Base-by-base conservation (phyloP, 2,888 invertebrate genomes). In the Drepanosiphum platanoidis region DNA sequence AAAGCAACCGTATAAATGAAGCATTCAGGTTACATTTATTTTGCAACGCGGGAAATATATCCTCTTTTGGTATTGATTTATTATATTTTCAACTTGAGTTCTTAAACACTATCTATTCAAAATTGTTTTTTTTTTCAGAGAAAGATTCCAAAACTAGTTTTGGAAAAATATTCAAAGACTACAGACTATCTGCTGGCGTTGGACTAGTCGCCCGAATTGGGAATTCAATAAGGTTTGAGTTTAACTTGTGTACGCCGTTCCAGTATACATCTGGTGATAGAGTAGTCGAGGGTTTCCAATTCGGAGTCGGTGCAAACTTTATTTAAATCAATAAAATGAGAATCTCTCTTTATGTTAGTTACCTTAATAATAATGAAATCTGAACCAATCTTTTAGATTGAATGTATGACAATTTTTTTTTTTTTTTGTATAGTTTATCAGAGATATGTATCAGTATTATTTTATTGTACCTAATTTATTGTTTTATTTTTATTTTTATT, bases 281-380 rank as follows among this genome's bases (percentile, higher is more conserved):
- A 88, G 88, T 92, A 83, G 91, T 92, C 80, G 92, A 92, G 87
- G 95, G 95, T 70, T 92, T 96, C 88, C 96, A 96, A 90, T 93
- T 96, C 89, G 97, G 96, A 58, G 92, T 96, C 88, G 96, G 96
- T 46, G 92, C 95, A 80, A 93, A 94, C 88, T 96, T 96, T 90
- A 91, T 96, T 88, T 95, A 92, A 58, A 39, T 52, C 27, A 30
- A 34, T 66, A 30, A 36, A 58, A 61, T 5, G 34, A 36, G 18
- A 27, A 36, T 61, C 27, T 77, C 27, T 75, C 15, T n/a, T 61
- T 36, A 18, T 61, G 77, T n/a, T 80, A 80, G 46, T 52, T 71
- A 78, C 61, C 64, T 52, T 70, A 2, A 70, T 58, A 39, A 80
- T 52, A 80, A n/a, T 46, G 7, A 46, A 34, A 2, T 34, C n/a